These are phyloP conservation scores for Odontamblyopus lacepedii DNA, from an alignment of 2,797 vertebrate genomes.

Conservation along the genomic window DNA sequence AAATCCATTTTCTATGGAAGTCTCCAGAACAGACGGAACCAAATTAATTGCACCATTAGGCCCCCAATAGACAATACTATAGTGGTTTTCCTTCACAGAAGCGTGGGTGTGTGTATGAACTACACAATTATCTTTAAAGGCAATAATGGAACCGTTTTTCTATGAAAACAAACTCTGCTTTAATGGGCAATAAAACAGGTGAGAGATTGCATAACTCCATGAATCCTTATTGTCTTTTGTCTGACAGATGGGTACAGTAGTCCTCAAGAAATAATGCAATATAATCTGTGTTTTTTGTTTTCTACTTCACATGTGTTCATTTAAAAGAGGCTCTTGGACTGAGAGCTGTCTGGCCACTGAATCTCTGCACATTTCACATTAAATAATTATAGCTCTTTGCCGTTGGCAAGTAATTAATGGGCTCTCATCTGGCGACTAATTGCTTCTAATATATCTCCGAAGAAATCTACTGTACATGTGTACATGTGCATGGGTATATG, in stretches of 20 bases:
- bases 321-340: constrained; percentile 8
- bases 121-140: constrained; percentile 91
- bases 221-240: constrained; percentile 78
- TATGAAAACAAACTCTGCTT: constrained; percentile 90
- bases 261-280: not conserved
- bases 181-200: constrained; percentile 93
- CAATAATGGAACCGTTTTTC: constrained; percentile 92
- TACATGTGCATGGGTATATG: not conserved
- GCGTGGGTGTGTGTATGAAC: constrained; percentile 82
- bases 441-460: constrained; percentile 70
- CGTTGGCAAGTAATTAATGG: constrained; percentile 69
- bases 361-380: constrained; percentile 53
- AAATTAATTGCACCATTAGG: constrained; percentile 98
- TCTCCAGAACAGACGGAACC: constrained; percentile 95
- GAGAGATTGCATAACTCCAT: constrained; percentile 86
- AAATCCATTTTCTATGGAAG: constrained; percentile 95
- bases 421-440: constrained; percentile 72
- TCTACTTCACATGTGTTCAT: constrained; percentile 8
- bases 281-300: constrained; percentile 3
- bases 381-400: constrained; percentile 66
- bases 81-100: constrained; percentile 92
- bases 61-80: constrained; percentile 89
- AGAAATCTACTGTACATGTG: constrained; percentile 49
- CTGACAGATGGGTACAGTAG: constrained; percentile 15
- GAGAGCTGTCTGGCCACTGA: constrained; percentile 15